Percentiles rank a stretch among this genome's conserved stretches.
Conservation (phyloP, 2,888 invertebrate species). For the Ceratothoa steindachneri region DNA sequence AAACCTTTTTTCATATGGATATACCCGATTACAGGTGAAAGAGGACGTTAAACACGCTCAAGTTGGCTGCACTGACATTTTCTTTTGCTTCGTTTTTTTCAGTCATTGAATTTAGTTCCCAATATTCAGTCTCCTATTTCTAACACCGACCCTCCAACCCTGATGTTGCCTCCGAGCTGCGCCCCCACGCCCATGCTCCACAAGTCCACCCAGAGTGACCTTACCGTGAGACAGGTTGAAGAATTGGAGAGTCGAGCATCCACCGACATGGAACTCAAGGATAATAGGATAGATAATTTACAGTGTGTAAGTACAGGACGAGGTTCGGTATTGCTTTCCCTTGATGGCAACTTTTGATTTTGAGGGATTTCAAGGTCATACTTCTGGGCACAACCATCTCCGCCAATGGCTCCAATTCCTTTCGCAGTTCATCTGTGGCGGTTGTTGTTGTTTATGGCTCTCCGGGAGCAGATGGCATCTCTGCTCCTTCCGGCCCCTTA, state of each 20-base stretch:
- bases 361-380: not conserved
- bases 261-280: conserved; percentile 46
- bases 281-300: conserved; percentile 45
- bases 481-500: no score
- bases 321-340: not conserved
- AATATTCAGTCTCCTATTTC: not conserved
- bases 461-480: no score
- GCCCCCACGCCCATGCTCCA: conserved; percentile 35
- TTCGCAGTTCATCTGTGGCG: not conserved
- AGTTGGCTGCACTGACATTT: no score
- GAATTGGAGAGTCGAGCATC: conserved; percentile 43
- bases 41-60: no score
- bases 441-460: no score
- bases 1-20: no score
- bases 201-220: conserved; percentile 45
- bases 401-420: no score
- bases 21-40: no score
- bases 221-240: conserved; percentile 43
- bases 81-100: not conserved
- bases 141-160: not conserved
- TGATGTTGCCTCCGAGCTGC: conserved; percentile 44
- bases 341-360: not conserved
- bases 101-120: not conserved
- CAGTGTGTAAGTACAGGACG: conserved; percentile 37
- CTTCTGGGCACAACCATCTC: not conserved